phyloP scores from a whole-genome alignment of 2,888 invertebrate species.

The Pachymerium ferrugineum region DNA sequence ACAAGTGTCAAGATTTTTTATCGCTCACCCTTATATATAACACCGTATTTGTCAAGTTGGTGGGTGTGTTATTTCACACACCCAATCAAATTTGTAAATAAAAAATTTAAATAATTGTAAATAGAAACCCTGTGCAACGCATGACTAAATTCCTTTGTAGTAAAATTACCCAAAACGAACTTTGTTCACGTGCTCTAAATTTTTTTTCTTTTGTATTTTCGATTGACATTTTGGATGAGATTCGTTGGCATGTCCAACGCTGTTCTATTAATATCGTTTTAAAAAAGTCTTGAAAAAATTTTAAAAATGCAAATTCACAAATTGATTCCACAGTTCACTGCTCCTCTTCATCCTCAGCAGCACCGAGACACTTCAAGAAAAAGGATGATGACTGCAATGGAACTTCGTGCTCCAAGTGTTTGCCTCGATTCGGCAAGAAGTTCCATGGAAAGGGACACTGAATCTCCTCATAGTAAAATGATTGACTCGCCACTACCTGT shows the following conservation, averaged over 20 bases:
- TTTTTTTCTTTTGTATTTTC: neutral
- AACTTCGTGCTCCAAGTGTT: neutral
- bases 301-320: too few species aligned
- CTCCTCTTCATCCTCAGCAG: neutral
- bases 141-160: conserved; percentile 16
- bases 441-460: conserved; percentile 3
- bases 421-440: neutral
- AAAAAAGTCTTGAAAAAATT: too few species aligned
- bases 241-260: neutral
- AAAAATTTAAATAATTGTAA: neutral
- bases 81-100: too few species aligned
- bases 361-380: conserved; percentile 5
- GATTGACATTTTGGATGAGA: neutral
- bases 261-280: too few species aligned
- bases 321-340: neutral
- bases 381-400: conserved; percentile 15
- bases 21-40: too few species aligned
- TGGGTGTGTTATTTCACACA: too few species aligned
- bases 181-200: neutral
- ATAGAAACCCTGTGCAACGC: neutral
- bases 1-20: too few species aligned
- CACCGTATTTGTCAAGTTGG: too few species aligned
- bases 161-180: neutral
- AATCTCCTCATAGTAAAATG: neutral
- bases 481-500: neutral